A percentile compares a stretch with the other conserved stretches of the same genome.
Conservation (phyloP, 2,888 invertebrate species). For the Endotricha flammealis region DNA sequence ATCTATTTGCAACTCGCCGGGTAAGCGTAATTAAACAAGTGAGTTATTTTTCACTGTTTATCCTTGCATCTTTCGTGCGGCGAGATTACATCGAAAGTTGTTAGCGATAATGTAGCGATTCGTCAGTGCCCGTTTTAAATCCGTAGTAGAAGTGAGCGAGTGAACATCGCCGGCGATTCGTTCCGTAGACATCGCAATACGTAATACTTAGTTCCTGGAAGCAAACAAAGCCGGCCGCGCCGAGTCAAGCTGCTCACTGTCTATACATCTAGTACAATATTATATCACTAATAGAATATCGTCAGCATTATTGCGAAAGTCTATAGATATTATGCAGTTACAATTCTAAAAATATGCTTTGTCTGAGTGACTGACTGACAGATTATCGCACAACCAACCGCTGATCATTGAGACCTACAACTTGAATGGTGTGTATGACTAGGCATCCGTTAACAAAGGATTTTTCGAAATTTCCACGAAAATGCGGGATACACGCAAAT, state of each 20-base stretch:
- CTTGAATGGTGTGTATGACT: no score
- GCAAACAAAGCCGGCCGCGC: constrained; percentile 19
- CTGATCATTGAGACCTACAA: no score
- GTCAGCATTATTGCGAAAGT: constrained; percentile 3
- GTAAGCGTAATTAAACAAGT: constrained; percentile 22
- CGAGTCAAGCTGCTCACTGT: constrained; percentile 1
- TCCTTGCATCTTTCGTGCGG: constrained; percentile 36
- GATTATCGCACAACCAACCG: no score
- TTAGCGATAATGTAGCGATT: constrained; percentile 65
- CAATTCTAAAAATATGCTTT: no score
- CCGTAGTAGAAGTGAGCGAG: constrained; percentile 52
- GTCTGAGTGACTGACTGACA: no score
- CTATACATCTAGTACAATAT: constrained; percentile 7
- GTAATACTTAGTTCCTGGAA: constrained; percentile 52
- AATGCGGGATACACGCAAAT: no score
- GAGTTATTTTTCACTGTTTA: constrained; percentile 37
- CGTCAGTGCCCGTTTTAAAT: constrained; percentile 64
- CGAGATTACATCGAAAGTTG: constrained; percentile 55
- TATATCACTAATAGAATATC: constrained; percentile 8
- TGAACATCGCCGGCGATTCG: constrained; percentile 51
- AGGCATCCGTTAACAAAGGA: no score
- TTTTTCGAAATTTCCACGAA: no score
- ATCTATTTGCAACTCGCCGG: constrained; percentile 17
- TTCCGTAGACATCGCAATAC: constrained; percentile 52
- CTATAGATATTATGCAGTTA: no score